These are phyloP conservation scores for Magallana angulata DNA, from an alignment of 1,140 invertebrate genomes.

Conservation along the genomic window DNA sequence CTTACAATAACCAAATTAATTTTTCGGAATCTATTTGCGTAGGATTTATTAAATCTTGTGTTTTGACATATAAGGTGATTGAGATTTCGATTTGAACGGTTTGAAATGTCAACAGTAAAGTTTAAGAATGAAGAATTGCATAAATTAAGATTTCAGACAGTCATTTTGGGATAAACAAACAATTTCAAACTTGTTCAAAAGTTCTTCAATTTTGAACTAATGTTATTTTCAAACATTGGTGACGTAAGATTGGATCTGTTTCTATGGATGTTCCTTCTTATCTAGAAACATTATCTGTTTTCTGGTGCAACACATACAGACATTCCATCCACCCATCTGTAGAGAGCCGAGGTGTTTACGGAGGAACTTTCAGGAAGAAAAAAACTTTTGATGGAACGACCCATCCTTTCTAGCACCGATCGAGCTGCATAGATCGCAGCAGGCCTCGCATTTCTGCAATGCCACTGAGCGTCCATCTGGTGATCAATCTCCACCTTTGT, in stretches of 20 bases:
- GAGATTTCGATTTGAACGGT: constrained; percentile 29
- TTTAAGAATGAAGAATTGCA: constrained; percentile 34
- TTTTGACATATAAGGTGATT: constrained; percentile 25
- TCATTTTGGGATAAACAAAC: constrained; percentile 21
- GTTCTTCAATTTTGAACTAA: neutral
- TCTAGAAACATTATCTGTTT: neutral
- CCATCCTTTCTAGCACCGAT: constrained; percentile 10
- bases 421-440: neutral
- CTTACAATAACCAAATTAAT: constrained; percentile 35
- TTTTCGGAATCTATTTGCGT: constrained; percentile 25
- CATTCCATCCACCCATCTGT: neutral
- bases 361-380: neutral
- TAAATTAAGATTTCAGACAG: neutral
- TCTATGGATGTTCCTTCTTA: neutral
- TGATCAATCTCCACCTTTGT: neutral
- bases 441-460: neutral
- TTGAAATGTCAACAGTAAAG: constrained; percentile 7
- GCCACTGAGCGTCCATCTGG: neutral
- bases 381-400: neutral
- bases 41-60: constrained; percentile 32
- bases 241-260: neutral
- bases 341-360: neutral
- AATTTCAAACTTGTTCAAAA: constrained; percentile 27
- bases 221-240: constrained; percentile 1
- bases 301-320: neutral